Base-by-base conservation (phyloP, 2,113 vertebrate genomes). In the Thunnus maccoyii region DNA sequence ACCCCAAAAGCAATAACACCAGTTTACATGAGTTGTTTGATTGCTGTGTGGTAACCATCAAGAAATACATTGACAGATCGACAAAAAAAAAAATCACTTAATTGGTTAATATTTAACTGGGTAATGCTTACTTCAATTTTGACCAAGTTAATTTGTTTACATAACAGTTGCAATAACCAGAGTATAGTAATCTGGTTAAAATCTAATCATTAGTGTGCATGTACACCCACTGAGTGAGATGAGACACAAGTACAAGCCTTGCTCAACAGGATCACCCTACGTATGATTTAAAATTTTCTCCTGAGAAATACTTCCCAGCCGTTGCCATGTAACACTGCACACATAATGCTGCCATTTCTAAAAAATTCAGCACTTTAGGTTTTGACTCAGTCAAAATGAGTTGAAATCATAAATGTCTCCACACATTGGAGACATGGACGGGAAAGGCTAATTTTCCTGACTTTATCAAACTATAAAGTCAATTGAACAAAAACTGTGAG, bases 401-500 rank as follows among this genome's bases (percentile, higher is more conserved):
- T 30, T 30, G 27, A 30, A 48, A 48, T 85, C 88, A 87, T 78
- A 89, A 91, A 87, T 77, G 47, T 76, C 60, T 89, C 57, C 47
- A 66, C 72, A 5, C 1, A 10, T 18, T 65, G 48, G 71, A 83
- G 67, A 61, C 18, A 65, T 54, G 78, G 66, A 72, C n/a, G 57
- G 66, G 71, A 84, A 77, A 65, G 67, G 69, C 64, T 80, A 41
- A 41, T 76, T 91, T 85, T 82, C 83, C 74, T 63, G 78, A 52
- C 47, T 76, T 85, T 72, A 88, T 85, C 90, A 78, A 88, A 88
- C 79, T 68, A 83, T 87, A 86, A 91, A 86, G 87, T 90, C 22
- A 12, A 85, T 75, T 68, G 72, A 85, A 92, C 84, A 92, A 92
- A 93, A 92, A 76, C 80, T 88, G 87, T 89, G 91, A 93, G 91